A percentile compares a stretch with the other conserved stretches of the same genome.
Conservation (phyloP, 2,113 vertebrate species). For the Thunnus thynnus region DNA sequence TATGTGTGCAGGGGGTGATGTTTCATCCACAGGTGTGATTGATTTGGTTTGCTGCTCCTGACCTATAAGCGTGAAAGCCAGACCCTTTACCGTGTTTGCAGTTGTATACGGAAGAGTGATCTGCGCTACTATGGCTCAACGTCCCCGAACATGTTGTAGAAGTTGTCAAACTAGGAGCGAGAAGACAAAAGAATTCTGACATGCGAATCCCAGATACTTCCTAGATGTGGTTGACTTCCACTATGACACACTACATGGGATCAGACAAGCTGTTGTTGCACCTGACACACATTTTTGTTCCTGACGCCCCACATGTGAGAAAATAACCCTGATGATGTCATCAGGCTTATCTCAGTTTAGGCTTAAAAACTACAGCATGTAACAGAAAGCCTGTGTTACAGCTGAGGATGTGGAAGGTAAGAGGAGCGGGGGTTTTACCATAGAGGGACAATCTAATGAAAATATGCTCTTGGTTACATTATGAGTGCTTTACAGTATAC, state of each 20-base stretch:
- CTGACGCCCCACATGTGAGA: too few relatives aligned
- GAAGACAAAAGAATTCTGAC: not conserved
- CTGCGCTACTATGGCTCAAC: not conserved
- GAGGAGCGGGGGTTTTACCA: too few relatives aligned
- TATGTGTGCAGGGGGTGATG: not conserved
- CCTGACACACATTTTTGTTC: too few relatives aligned
- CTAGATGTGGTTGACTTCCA: too few relatives aligned
- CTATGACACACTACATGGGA: too few relatives aligned
- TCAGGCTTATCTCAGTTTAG: too few relatives aligned
- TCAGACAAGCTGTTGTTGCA: too few relatives aligned
- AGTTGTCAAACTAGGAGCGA: not conserved
- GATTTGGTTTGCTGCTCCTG: not conserved
- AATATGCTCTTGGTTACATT: not conserved
- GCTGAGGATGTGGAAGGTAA: not conserved
- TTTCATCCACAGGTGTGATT: not conserved
- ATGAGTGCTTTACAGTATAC: not conserved
- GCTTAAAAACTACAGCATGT: too few relatives aligned
- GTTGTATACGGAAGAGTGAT: not conserved
- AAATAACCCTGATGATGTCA: too few relatives aligned
- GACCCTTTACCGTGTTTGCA: not conserved
- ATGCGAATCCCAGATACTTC: too few relatives aligned
- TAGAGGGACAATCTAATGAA: not conserved
- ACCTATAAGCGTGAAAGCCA: not conserved
- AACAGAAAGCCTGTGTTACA: too few relatives aligned
- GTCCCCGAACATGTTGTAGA: not conserved